Evolutionary conservation across 2,797 vertebrate genomes (phyloP).

Genomic region (Pseudocheirus occidentalis): DNA sequence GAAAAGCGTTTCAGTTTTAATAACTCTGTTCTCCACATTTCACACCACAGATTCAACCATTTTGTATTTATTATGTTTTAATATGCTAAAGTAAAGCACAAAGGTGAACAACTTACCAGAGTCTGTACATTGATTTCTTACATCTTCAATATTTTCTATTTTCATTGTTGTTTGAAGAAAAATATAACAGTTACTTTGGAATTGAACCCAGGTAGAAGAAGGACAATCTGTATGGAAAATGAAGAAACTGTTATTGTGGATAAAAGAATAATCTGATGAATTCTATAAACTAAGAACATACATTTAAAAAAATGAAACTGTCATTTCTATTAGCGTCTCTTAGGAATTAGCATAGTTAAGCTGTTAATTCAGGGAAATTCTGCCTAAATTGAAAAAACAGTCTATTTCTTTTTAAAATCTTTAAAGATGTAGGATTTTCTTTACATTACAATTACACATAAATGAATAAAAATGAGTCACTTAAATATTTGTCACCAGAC

Average conservation of each 20-base stretch:
- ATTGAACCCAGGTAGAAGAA: constrained; percentile 80
- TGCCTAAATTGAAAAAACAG: constrained; percentile 41
- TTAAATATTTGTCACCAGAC: not conserved
- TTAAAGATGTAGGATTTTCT: constrained; percentile 8
- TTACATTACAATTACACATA: constrained; percentile 39
- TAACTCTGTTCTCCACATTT: not conserved
- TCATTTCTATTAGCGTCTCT: not conserved
- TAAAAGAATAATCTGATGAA: constrained; percentile 45
- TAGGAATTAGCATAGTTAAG: constrained; percentile 39
- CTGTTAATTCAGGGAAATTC: constrained; percentile 1
- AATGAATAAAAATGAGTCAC: constrained; percentile 22
- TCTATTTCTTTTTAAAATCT: not conserved
- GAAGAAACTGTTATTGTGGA: constrained; percentile 52
- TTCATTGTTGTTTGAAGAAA: constrained; percentile 75
- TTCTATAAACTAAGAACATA: constrained; percentile 39
- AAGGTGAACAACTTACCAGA: constrained; percentile 70
- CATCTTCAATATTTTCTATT: constrained; percentile 75
- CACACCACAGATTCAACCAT: not conserved
- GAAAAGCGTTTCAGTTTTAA: not conserved
- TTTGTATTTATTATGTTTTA: not conserved
- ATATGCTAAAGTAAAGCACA: not conserved
- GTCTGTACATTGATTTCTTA: constrained; percentile 77
- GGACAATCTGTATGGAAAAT: constrained; percentile 76
- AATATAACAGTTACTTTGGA: constrained; percentile 80
- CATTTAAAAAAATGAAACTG: constrained; percentile 27